A percentile compares a stretch with the other conserved stretches of the same genome.
Conservation (phyloP, 1,140 invertebrate species). For the Ips typographus region DNA sequence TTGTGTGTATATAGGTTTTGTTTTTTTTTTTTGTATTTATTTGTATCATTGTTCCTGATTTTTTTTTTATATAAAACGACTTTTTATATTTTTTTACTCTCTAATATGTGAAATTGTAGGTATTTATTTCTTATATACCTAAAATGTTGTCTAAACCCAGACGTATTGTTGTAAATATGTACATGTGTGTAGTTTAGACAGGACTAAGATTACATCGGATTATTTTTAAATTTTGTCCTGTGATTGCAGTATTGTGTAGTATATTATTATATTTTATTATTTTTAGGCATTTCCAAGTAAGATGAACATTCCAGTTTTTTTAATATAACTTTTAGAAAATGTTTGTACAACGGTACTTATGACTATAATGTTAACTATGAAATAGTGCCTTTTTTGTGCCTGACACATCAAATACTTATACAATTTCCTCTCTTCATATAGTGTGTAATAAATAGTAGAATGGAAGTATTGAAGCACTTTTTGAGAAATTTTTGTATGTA, state of each 20-base stretch:
- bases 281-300: not conserved
- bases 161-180: conserved; percentile 47
- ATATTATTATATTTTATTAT: not conserved
- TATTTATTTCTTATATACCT: conserved; percentile 28
- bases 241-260: conserved; percentile 28
- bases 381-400: conserved; percentile 45
- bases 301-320: too few species aligned
- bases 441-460: conserved; percentile 5
- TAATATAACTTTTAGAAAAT: conserved; percentile 32
- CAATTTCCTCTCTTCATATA: not conserved
- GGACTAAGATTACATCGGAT: too few species aligned
- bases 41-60: conserved; percentile 50
- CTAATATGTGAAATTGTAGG: conserved; percentile 35
- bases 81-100: conserved; percentile 34
- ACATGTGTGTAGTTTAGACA: conserved; percentile 24
- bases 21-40: conserved; percentile 49
- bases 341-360: conserved; percentile 38
- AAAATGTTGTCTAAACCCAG: too few species aligned
- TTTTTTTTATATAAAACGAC: conserved; percentile 38
- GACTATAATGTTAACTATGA: conserved; percentile 23
- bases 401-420: conserved; percentile 15
- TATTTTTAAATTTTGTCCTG: not conserved
- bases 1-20: conserved; percentile 46
- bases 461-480: conserved; percentile 43
- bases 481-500: conserved; percentile 42